phyloP scores from a whole-genome alignment of 2,113 vertebrate species.

The Toxotes jaculatrix region DNA sequence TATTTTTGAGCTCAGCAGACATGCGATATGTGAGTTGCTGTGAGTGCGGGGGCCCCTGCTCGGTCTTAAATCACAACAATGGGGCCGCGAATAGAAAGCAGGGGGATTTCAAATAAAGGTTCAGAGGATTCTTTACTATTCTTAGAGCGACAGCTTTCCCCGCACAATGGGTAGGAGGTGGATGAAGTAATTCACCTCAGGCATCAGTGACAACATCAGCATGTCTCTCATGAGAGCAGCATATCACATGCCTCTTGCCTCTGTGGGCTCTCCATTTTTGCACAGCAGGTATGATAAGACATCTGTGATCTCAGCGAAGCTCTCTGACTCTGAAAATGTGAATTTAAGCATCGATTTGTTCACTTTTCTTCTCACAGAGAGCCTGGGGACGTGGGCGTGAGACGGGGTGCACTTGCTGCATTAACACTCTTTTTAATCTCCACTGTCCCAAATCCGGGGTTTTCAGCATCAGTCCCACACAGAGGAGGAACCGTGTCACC shows the following conservation, averaged over 20 bases:
- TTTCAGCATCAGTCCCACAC: constrained; percentile 4
- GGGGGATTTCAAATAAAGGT: neutral
- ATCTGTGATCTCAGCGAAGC: too few species aligned
- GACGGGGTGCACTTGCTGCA: constrained; percentile 29
- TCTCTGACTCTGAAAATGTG: too few species aligned
- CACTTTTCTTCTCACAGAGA: neutral
- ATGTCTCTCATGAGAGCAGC: neutral
- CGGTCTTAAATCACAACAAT: constrained; percentile 64
- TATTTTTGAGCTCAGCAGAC: constrained; percentile 16
- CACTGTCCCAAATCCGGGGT: constrained; percentile 39
- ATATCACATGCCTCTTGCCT: neutral
- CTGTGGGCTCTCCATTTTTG: neutral
- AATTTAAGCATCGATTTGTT: neutral
- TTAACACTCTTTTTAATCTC: constrained; percentile 43
- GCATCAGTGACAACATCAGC: constrained; percentile 47
- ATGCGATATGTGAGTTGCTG: constrained; percentile 26
- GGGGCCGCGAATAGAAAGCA: constrained; percentile 47
- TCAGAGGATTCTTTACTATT: constrained; percentile 61
- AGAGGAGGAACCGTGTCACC: neutral
- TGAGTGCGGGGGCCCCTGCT: neutral
- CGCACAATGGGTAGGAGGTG: constrained; percentile 28
- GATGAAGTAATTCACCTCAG: constrained; percentile 45
- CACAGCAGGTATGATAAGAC: too few species aligned
- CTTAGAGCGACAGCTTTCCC: constrained; percentile 27
- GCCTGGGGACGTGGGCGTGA: neutral